Evolutionary conservation across 64 coral and sea anemone species (phyloP).

Genomic region (Montipora efflorescens): DNA sequence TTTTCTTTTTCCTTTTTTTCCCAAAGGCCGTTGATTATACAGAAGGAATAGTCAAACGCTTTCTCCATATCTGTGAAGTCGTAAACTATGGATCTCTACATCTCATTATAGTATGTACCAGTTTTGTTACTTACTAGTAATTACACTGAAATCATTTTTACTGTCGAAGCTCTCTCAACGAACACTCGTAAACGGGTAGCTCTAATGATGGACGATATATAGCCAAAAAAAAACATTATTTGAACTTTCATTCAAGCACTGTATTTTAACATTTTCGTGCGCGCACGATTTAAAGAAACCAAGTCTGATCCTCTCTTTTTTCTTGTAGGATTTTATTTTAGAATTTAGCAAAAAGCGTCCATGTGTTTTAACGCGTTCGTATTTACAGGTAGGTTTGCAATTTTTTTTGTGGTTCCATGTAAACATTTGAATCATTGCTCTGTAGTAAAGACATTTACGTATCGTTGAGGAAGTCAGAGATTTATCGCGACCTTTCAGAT

Average conservation of each 20-base stretch:
- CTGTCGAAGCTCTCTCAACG: too few relatives aligned
- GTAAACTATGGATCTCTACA: conserved; percentile 79
- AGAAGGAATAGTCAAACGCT: conserved; percentile 80
- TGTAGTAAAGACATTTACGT: too few relatives aligned
- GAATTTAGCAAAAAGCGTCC: conserved; percentile 92
- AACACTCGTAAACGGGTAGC: too few relatives aligned
- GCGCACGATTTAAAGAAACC: too few relatives aligned
- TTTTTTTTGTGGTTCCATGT: background rate
- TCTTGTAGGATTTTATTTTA: conserved; percentile 94
- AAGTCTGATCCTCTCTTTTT: background rate
- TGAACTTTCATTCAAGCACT: too few relatives aligned
- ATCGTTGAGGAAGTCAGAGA: too few relatives aligned
- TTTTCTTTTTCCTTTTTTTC: conserved; percentile 5
- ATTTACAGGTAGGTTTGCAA: conserved; percentile 74
- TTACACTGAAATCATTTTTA: too few relatives aligned
- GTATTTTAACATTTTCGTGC: too few relatives aligned
- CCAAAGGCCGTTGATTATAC: conserved; percentile 86
- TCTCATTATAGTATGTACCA: conserved; percentile 84
- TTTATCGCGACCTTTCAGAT: too few relatives aligned
- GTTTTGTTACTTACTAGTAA: background rate
- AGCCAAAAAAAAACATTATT: background rate
- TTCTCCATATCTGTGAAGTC: conserved; percentile 84
- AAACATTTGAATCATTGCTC: too few relatives aligned
- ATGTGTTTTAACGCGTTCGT: conserved; percentile 91
- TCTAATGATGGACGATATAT: too few relatives aligned